A percentile compares a stretch with the other conserved stretches of the same genome.
phyloP scores from a whole-genome alignment of 2,888 invertebrate genomes.

The Oligia latruncula region DNA sequence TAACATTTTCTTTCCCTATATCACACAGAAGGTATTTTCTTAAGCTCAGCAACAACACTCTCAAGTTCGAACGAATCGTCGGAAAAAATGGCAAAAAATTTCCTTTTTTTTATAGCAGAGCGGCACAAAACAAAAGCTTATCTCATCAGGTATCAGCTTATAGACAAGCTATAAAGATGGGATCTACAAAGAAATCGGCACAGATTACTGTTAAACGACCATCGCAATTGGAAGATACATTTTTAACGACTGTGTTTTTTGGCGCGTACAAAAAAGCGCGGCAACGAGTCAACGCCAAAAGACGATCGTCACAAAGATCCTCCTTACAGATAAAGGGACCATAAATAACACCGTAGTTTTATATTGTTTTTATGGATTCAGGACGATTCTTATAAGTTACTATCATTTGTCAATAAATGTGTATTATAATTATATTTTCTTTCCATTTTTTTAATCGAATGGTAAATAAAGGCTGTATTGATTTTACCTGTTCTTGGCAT shows the following conservation, averaged over 20 bases:
- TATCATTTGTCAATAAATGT: slow-evolving; percentile 67
- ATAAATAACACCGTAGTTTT: slow-evolving; percentile 88
- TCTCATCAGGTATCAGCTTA: slow-evolving; percentile 64
- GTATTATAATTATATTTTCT: slow-evolving; percentile 62
- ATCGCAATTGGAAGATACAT: slow-evolving; percentile 76
- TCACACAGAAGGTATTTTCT: not conserved
- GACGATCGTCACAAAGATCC: slow-evolving; percentile 80
- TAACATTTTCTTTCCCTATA: not conserved
- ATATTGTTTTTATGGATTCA: slow-evolving; percentile 65
- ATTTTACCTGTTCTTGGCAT: slow-evolving; percentile 44
- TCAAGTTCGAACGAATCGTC: not conserved
- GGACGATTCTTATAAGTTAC: slow-evolving; percentile 60
- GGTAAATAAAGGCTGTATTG: slow-evolving; percentile 54
- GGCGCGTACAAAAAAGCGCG: slow-evolving; percentile 79
- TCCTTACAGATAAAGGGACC: slow-evolving; percentile 80
- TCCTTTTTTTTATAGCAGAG: slow-evolving; percentile 37
- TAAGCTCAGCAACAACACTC: not conserved
- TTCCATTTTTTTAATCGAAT: slow-evolving; percentile 44
- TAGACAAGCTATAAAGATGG: slow-evolving; percentile 83
- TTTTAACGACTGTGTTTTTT: slow-evolving; percentile 83
- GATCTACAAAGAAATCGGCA: slow-evolving; percentile 86
- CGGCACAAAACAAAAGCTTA: slow-evolving; percentile 68
- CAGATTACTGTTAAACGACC: slow-evolving; percentile 77
- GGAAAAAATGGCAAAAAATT: slow-evolving; percentile 13
- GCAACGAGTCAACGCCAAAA: slow-evolving; percentile 86